A percentile compares a stretch with the other conserved stretches of the same genome.
phyloP scores from a whole-genome alignment of 1,140 invertebrate species.

The Lanistes nyassanus region DNA sequence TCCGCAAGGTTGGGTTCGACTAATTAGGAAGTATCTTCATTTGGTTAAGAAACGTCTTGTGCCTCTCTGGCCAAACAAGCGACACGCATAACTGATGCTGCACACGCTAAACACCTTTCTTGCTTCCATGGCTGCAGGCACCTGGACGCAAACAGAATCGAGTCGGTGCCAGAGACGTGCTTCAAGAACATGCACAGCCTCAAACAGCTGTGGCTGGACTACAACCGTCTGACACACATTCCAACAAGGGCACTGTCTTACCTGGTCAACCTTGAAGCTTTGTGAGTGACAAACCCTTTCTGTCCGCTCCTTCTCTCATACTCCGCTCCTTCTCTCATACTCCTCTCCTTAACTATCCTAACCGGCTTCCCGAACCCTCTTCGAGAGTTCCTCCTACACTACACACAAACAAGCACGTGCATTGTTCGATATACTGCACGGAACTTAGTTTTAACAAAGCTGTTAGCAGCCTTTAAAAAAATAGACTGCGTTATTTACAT shows the following conservation, averaged over 20 bases:
- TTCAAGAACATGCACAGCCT: constrained; percentile 41
- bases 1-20: too few species aligned
- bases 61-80: too few species aligned
- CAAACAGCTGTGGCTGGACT: constrained; percentile 44
- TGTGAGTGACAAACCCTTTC: constrained; percentile 40
- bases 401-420: too few species aligned
- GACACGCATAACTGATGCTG: neutral
- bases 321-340: neutral
- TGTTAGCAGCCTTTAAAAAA: too few species aligned
- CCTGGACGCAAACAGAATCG: constrained; percentile 54
- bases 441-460: too few species aligned
- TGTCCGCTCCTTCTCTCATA: neutral
- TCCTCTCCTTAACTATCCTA: too few species aligned
- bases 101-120: neutral
- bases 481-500: too few species aligned
- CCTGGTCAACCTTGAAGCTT: constrained; percentile 29
- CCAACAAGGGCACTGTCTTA: constrained; percentile 39
- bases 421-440: too few species aligned
- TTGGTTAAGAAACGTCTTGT: too few species aligned
- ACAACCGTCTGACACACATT: constrained; percentile 41
- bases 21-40: too few species aligned
- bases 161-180: constrained; percentile 38
- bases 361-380: too few species aligned
- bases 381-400: too few species aligned
- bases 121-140: constrained; percentile 43